Base-by-base conservation (phyloP, 2,797 vertebrate genomes). In the Alfaro cultratus region DNA sequence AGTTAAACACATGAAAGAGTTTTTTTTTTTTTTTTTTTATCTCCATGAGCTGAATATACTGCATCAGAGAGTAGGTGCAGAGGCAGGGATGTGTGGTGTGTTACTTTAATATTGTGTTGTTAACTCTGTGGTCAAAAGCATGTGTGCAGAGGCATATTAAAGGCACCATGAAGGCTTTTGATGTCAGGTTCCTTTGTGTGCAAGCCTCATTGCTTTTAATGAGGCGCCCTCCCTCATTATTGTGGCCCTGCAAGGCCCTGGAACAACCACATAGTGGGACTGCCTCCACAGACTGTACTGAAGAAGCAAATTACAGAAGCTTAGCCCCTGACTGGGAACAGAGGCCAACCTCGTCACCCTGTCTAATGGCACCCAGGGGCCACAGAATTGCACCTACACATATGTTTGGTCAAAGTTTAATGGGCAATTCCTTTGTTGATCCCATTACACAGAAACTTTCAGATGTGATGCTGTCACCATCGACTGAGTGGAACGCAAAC, bases 191-290 rank as follows among this genome's bases (percentile, higher is more conserved):
- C 90, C 90, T 92, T 93, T 94, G 93, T 93, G 92, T 92, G 88
- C 87, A 86, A 80, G 78, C 77, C 85, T 91, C 89, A 73, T 88
- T 88, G 87, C 90, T 93, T 92, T 90, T 94, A 94, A 94, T 94
- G 93, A 94, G 90, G 77, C 87, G 83, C 92, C 92, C 90, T 87
- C 90, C 89, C 90, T 95, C 92, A 94, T 94, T 94, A 95, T 89
- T 82, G 77, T 81, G 85, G 86, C 85, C 85, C 78, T 70, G 83
- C 53, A 77, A 88, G 86, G 81, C 84, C 87, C 78, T 70, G 83
- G 85, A 90, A 81, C 82, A 88, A 82, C 88, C 90, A 87, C 89
- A 89, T 88, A 81, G 86, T 84, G 90, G 89, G 91, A 83, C 87
- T 41, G 81, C 78, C 81, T 90, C 83, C 78, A 77, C 85, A 89